A percentile compares a stretch with the other conserved stretches of the same genome.
phyloP scores from a whole-genome alignment of 1,140 invertebrate genomes.

The Hyposmocoma kahamanoa region DNA sequence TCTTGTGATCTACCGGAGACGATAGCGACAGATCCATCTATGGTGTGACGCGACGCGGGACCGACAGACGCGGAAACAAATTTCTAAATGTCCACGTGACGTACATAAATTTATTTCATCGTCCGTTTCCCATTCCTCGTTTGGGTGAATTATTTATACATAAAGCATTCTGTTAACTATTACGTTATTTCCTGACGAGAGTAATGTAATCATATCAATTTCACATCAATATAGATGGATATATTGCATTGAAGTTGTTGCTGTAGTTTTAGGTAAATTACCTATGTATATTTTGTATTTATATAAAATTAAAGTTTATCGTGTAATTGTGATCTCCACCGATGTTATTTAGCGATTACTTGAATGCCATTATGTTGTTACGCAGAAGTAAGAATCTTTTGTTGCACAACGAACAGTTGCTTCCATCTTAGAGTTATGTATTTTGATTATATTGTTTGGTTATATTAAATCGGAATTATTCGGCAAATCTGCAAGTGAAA shows the following conservation, averaged over 20 bases:
- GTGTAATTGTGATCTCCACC: slow-evolving; percentile 73
- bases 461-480: slow-evolving; percentile 53
- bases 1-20: slow-evolving; percentile 44
- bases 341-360: slow-evolving; percentile 71
- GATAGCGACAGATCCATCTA: slow-evolving; percentile 18
- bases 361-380: slow-evolving; percentile 68
- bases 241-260: slow-evolving; percentile 68
- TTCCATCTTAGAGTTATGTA: slow-evolving; percentile 66
- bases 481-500: slow-evolving; percentile 40
- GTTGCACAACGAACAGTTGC: slow-evolving; percentile 54
- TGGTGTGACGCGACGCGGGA: too few relatives aligned
- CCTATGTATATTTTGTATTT: slow-evolving; percentile 71
- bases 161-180: slow-evolving; percentile 51
- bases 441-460: slow-evolving; percentile 55
- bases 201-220: slow-evolving; percentile 56
- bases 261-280: slow-evolving; percentile 53
- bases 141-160: slow-evolving; percentile 25
- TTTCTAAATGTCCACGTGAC: too few relatives aligned
- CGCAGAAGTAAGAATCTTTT: slow-evolving; percentile 52
- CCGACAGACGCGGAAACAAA: too few relatives aligned
- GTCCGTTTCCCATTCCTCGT: too few relatives aligned
- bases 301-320: slow-evolving; percentile 62
- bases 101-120: too few relatives aligned
- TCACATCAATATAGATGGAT: slow-evolving; percentile 62
- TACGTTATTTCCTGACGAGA: slow-evolving; percentile 51